Evolutionary conservation across 2,113 vertebrate genomes (phyloP), one percentile per base, ranked within the genome.

Genomic region (Malurus elegans): DNA sequence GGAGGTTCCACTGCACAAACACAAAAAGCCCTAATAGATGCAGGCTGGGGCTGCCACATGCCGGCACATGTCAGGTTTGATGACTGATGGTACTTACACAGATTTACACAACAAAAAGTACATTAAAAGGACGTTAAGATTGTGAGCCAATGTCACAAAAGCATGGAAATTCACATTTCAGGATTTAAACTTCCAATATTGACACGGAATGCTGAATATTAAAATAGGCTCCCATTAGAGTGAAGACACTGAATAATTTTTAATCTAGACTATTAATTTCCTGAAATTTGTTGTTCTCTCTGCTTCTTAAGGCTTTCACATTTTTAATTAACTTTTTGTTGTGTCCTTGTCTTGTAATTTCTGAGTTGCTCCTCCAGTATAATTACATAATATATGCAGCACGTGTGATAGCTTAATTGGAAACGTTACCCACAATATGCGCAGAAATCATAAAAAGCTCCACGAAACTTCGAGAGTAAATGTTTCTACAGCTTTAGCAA

Each of bases 51-150:
- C 97, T 97, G 86, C 97, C 71, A 80, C 95, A 76, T 61, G 65
- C 95, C 83, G 92, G 97, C 94, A 98, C 96, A 97, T 97, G 98
- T 98, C 98, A 98, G 40, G 8, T 94, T 96, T 98, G 98, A 98
- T 57, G 97, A 97, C 96, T 97, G 97, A 98, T 97, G 97, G 97
- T 97, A 98, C 97, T 98, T 98, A 98, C 96, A 98, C 97, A 98
- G 97, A 98, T 98, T 98, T 98, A 98, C 98, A 98, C 98, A 98
- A 98, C 97, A 98, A 98, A 98, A 98, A 98, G 97, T 98, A 98
- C 97, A 97, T 98, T 97, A 98, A 97, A 97, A 93, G 94, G 97
- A 98, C 89, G 86, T 96, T 98, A 97, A 97, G 97, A 98, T 95
- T 96, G 94, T 94, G 95, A 98, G 96, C 97, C 97, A 97, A 97